A percentile compares a stretch with the other conserved stretches of the same genome.
These are phyloP conservation scores for Palloptera scutellata DNA, from an alignment of 2,888 invertebrate species.

Conservation along the genomic window DNA sequence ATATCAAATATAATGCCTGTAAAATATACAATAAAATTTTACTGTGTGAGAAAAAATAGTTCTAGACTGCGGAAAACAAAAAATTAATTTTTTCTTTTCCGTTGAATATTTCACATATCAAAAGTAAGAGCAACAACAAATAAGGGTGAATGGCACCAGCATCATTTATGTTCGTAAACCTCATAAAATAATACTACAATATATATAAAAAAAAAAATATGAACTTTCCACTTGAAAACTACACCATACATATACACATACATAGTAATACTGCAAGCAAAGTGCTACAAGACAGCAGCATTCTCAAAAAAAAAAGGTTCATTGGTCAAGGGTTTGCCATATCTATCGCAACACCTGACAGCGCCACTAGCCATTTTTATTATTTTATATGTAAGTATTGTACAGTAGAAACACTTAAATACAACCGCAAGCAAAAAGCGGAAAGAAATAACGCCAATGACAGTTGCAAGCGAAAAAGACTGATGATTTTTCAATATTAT, in stretches of 20 bases:
- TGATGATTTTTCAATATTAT: constrained; percentile 50
- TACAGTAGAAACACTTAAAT: too few species aligned
- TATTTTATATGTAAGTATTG: too few species aligned
- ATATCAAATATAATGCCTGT: too few species aligned
- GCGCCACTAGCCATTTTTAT: too few species aligned
- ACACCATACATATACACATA: too few species aligned
- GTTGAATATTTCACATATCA: too few species aligned
- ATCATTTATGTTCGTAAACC: neutral
- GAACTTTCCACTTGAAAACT: constrained; percentile 5
- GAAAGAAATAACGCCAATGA: neutral
- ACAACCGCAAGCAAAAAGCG: too few species aligned
- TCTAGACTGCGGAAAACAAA: neutral
- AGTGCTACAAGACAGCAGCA: neutral
- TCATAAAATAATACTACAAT: neutral
- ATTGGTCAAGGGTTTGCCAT: constrained; percentile 33
- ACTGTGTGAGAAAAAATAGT: neutral
- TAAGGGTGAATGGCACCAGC: neutral
- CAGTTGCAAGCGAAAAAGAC: constrained; percentile 35
- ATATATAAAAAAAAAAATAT: neutral
- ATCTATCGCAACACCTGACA: too few species aligned
- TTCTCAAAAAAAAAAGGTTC: constrained; percentile 10
- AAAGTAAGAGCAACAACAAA: neutral
- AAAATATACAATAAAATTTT: neutral
- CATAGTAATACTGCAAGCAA: too few species aligned
- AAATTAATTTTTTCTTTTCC: neutral